Conservation (phyloP, 1,140 invertebrate genomes). For the Eriosoma lanigerum region DNA sequence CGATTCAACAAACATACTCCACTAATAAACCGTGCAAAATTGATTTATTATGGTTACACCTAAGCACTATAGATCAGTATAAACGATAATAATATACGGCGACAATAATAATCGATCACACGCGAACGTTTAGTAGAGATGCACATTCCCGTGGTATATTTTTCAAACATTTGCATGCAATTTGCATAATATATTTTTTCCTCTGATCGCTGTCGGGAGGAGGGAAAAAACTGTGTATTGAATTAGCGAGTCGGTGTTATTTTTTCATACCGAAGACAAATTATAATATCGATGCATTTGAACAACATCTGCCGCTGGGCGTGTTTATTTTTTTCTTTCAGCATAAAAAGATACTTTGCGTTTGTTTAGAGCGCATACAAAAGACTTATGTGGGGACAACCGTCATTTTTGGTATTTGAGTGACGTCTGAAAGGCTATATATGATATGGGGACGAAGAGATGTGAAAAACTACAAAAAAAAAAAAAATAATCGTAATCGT, state of each 20-base stretch:
- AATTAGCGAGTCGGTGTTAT: conserved; percentile 45
- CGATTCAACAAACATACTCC: conserved; percentile 31
- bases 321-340: conserved; percentile 16
- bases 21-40: conserved; percentile 51
- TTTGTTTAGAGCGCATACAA: conserved; percentile 36
- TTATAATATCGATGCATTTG: conserved; percentile 47
- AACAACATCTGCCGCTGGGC: conserved; percentile 41
- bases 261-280: conserved; percentile 46
- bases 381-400: conserved; percentile 39
- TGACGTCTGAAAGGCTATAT: conserved; percentile 40
- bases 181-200: conserved; percentile 38
- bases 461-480: neutral
- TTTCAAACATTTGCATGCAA: conserved; percentile 15
- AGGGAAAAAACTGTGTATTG: conserved; percentile 32
- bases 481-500: neutral
- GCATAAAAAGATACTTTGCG: conserved; percentile 37
- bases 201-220: neutral
- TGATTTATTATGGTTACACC: conserved; percentile 50
- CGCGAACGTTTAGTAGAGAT: conserved; percentile 11
- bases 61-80: conserved; percentile 38
- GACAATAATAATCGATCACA: conserved; percentile 49
- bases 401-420: conserved; percentile 34
- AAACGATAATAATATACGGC: conserved; percentile 36
- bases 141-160: conserved; percentile 35
- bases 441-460: neutral